These are phyloP conservation scores for Drosophila baimaii DNA, from an alignment of 1,140 invertebrate species.

Conservation along the genomic window DNA sequence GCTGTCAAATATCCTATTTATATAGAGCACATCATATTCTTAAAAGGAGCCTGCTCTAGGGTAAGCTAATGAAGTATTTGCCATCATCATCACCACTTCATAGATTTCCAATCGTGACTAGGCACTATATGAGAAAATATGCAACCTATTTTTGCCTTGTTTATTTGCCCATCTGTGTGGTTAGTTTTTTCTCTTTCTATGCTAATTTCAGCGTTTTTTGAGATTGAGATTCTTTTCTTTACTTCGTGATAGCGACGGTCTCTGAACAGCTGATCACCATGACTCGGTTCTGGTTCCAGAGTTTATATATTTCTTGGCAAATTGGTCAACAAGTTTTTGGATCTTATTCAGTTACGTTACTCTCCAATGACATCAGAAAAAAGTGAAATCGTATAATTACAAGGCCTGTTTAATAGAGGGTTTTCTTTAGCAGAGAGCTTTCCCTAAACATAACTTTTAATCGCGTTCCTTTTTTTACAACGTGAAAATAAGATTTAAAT, in stretches of 20 bases:
- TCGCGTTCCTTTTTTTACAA: not conserved
- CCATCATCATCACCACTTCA: conserved; percentile 24
- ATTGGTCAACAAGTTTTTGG: conserved; percentile 9
- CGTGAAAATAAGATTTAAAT: not conserved
- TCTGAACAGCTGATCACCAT: conserved; percentile 38
- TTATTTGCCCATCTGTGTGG: conserved; percentile 8
- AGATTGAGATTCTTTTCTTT: conserved; percentile 14
- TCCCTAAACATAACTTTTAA: not conserved
- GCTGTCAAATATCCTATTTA: too few species aligned
- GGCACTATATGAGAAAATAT: not conserved
- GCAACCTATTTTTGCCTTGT: conserved; percentile 4
- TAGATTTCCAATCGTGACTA: conserved; percentile 19
- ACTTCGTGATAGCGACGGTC: conserved; percentile 1
- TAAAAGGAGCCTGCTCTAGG: too few species aligned
- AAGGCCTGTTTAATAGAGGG: conserved; percentile 13
- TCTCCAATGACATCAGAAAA: conserved; percentile 61
- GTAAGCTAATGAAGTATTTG: not conserved
- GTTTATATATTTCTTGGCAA: not conserved
- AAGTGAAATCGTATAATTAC: conserved; percentile 70
- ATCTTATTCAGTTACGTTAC: conserved; percentile 14
- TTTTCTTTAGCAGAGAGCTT: not conserved
- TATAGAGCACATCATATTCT: too few species aligned
- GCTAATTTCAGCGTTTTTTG: conserved; percentile 19
- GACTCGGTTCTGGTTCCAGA: conserved; percentile 27
- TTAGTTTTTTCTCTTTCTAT: conserved; percentile 11